phyloP scores from a whole-genome alignment of 2,113 vertebrate species.

The Pollachius pollachius region DNA sequence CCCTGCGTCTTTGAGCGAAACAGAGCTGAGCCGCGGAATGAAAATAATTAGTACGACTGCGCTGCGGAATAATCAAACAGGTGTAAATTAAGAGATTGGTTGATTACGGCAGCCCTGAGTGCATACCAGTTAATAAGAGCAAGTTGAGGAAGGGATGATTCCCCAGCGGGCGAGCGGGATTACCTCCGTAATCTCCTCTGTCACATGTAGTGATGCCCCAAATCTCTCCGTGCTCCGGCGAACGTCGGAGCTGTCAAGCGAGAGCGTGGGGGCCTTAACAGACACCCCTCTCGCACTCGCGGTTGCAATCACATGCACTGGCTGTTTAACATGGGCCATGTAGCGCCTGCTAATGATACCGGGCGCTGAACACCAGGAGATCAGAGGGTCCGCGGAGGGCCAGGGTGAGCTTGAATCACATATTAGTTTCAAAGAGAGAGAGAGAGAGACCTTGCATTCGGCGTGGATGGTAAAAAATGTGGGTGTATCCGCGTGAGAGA shows the following conservation, averaged over 20 bases:
- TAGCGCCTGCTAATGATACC: conserved; percentile 39
- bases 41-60: conserved; percentile 70
- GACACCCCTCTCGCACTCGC: conserved; percentile 58
- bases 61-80: conserved; percentile 64
- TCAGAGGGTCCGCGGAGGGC: conserved; percentile 46
- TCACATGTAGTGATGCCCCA: conserved; percentile 82
- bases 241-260: conserved; percentile 78
- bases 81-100: conserved; percentile 68
- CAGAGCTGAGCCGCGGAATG: conserved; percentile 64
- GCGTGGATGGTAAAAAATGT: conserved; percentile 1
- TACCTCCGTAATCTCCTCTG: conserved; percentile 83
- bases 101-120: conserved; percentile 63
- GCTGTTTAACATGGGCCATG: conserved; percentile 61
- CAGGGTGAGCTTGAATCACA: conserved; percentile 33
- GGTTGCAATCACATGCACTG: conserved; percentile 39
- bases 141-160: conserved; percentile 80
- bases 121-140: conserved; percentile 75
- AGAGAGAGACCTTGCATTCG: no score
- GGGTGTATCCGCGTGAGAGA: conserved; percentile 21
- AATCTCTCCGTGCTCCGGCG: conserved; percentile 77
- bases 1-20: conserved; percentile 61
- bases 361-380: conserved; percentile 49
- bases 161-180: conserved; percentile 70
- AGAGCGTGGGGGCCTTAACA: conserved; percentile 50
- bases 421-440: conserved; percentile 42